These are phyloP conservation scores for Nomada ferruginata DNA, from an alignment of 2,888 invertebrate genomes.

Conservation along the genomic window DNA sequence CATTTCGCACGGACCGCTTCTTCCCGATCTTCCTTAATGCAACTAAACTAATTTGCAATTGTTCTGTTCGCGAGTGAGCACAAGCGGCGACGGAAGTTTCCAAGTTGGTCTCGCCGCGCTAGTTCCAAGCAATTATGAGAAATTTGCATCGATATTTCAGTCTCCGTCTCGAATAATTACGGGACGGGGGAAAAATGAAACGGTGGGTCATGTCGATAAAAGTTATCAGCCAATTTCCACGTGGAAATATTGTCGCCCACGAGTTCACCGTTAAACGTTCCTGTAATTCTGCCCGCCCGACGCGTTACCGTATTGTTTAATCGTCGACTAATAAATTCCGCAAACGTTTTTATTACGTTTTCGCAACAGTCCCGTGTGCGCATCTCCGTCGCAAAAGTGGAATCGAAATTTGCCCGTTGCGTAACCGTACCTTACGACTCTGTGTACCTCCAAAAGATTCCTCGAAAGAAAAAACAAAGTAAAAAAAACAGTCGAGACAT, in stretches of 20 bases:
- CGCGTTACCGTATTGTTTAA: neutral
- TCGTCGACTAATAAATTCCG: neutral
- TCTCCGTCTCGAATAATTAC: slow-evolving; percentile 36
- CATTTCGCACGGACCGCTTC: neutral
- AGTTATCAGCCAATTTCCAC: slow-evolving; percentile 14
- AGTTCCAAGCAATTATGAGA: slow-evolving; percentile 49
- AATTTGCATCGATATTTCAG: slow-evolving; percentile 58
- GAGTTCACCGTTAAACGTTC: neutral
- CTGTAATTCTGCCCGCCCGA: neutral
- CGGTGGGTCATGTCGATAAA: slow-evolving; percentile 21
- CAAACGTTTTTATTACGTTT: neutral
- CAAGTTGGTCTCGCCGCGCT: slow-evolving; percentile 42
- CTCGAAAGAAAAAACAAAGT: neutral
- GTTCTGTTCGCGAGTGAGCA: slow-evolving; percentile 18
- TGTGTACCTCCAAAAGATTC: neutral
- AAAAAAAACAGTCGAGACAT: neutral
- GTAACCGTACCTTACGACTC: neutral
- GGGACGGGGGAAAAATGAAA: slow-evolving; percentile 40
- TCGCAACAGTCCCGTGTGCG: neutral
- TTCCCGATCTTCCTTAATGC: slow-evolving; percentile 30
- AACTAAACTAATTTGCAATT: slow-evolving; percentile 59
- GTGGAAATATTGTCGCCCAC: slow-evolving; percentile 1
- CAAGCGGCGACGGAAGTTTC: slow-evolving; percentile 25
- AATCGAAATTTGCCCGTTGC: slow-evolving; percentile 4
- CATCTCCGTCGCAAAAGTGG: neutral